A percentile compares a stretch with the other conserved stretches of the same genome.
These are phyloP conservation scores for Patella vulgata DNA, from an alignment of 1,140 invertebrate genomes.

Conservation along the genomic window DNA sequence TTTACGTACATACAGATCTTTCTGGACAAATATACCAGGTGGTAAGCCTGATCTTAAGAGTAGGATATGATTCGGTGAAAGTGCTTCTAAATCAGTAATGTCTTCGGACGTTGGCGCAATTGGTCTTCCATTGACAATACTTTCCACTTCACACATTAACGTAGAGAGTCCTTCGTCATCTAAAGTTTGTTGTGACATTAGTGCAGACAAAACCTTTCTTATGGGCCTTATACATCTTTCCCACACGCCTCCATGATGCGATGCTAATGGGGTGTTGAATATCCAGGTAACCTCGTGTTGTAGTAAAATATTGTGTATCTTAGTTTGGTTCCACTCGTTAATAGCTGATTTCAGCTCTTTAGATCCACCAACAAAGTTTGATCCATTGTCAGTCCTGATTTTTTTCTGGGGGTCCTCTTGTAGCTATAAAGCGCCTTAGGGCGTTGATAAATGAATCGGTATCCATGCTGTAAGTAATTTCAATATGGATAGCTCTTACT, in stretches of 20 bases:
- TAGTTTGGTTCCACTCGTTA: constrained; percentile 21
- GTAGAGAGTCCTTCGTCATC: too few relatives aligned
- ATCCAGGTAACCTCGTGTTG: constrained; percentile 54
- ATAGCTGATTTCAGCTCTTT: constrained; percentile 32
- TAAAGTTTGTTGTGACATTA: too few relatives aligned
- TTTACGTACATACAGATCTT: constrained; percentile 25
- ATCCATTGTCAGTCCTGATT: constrained; percentile 21
- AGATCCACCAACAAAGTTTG: constrained; percentile 31
- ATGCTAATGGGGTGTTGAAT: constrained; percentile 60
- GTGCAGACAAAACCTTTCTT: too few relatives aligned
- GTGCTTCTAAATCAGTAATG: constrained; percentile 17
- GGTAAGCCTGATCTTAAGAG: constrained; percentile 17
- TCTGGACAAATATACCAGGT: constrained; percentile 21
- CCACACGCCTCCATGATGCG: constrained; percentile 62
- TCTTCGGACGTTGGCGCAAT: constrained; percentile 15
- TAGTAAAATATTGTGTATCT: constrained; percentile 7
- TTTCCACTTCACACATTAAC: too few relatives aligned
- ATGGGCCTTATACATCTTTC: constrained; percentile 40
- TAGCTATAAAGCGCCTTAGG: constrained; percentile 29
- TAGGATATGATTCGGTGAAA: constrained; percentile 43
- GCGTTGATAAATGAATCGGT: constrained; percentile 31
- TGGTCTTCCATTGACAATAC: constrained; percentile 19
- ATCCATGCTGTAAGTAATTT: constrained; percentile 28
- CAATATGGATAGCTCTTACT: constrained; percentile 37
- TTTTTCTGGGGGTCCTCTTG: constrained; percentile 15